Percentiles rank a stretch among this genome's conserved stretches.
phyloP scores from a whole-genome alignment of 2,113 vertebrate genomes.

The Todiramphus saurophagus region DNA sequence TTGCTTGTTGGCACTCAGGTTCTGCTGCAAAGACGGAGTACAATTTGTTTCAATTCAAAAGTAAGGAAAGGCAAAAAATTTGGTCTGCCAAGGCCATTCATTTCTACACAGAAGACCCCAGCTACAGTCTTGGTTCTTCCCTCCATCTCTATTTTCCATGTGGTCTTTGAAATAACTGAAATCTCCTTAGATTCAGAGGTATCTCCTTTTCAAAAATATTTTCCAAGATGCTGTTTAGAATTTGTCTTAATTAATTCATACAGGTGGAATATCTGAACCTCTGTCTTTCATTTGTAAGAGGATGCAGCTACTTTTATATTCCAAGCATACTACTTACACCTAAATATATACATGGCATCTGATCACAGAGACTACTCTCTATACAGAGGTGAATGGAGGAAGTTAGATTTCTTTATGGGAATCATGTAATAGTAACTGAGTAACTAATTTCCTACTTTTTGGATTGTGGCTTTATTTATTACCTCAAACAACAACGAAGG shows the following conservation, averaged over 20 bases:
- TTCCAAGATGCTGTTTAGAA: neutral
- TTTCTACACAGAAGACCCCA: neutral
- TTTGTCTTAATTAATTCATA: neutral
- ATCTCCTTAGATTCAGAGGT: neutral
- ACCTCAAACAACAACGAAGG: neutral
- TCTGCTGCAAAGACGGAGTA: neutral
- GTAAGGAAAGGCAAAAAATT: neutral
- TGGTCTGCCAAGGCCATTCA: neutral
- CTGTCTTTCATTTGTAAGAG: neutral
- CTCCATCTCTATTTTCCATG: neutral
- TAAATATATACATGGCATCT: neutral
- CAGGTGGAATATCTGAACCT: neutral
- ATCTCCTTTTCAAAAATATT: neutral
- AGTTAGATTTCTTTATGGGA: neutral
- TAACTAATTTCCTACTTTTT: neutral
- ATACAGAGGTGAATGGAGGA: accelerated
- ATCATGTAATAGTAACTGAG: neutral
- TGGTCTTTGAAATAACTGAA: neutral
- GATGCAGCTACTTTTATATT: neutral
- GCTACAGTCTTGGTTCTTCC: neutral
- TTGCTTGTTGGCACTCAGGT: neutral
- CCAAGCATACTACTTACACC: neutral
- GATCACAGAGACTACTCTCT: neutral
- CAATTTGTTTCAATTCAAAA: neutral
- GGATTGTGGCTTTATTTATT: neutral